Conservation (phyloP, 2,797 vertebrate species). For the Poecilia picta region DNA sequence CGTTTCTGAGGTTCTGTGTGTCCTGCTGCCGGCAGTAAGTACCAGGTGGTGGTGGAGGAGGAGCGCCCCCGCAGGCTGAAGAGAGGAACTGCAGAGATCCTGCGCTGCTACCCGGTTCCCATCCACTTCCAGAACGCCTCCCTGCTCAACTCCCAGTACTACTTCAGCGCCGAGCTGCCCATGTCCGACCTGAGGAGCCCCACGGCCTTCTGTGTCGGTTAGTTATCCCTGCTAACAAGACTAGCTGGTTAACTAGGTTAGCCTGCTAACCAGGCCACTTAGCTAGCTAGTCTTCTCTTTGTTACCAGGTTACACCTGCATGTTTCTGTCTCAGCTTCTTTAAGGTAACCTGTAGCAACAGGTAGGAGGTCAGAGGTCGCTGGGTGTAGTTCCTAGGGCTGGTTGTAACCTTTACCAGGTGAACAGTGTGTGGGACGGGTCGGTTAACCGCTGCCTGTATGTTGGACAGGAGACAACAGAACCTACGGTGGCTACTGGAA, state of each 20-base stretch:
- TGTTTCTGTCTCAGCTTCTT: background rate
- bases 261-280: background rate
- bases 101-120: constrained; percentile 92
- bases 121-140: constrained; percentile 92
- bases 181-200: constrained; percentile 80
- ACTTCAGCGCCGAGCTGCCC: constrained; percentile 91
- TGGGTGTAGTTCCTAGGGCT: background rate
- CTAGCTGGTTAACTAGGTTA: too few relatives aligned
- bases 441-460: constrained; percentile 6
- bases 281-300: background rate
- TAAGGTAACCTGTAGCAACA: background rate
- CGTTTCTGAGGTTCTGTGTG: background rate
- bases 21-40: constrained; percentile 80
- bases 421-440: background rate
- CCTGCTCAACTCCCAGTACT: constrained; percentile 87
- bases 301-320: background rate
- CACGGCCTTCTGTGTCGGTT: constrained; percentile 85
- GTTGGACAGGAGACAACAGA: constrained; percentile 65
- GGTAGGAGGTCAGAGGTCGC: background rate
- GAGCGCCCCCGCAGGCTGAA: constrained; percentile 89
- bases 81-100: constrained; percentile 89
- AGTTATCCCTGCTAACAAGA: constrained; percentile 13
- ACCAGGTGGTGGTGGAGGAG: constrained; percentile 93
- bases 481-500: constrained; percentile 74
- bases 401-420: background rate